Evolutionary conservation across 2,888 invertebrate species (phyloP).

Genomic region (Meteorus cinctellus): DNA sequence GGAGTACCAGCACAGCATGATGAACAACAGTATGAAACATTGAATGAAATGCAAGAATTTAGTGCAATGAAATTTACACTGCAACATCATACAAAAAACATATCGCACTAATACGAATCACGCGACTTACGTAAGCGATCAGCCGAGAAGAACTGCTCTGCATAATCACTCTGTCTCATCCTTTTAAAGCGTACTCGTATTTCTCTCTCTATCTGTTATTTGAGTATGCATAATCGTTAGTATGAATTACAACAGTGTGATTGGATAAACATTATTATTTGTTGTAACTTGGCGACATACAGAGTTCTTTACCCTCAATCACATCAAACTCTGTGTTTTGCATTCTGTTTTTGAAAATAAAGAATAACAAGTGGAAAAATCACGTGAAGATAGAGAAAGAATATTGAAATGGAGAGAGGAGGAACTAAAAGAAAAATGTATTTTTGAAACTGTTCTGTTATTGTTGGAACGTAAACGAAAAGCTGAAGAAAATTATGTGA

Average conservation of each 20-base stretch:
- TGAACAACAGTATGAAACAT: background rate
- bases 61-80: background rate
- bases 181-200: background rate
- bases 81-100: background rate
- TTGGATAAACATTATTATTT: background rate
- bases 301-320: constrained; percentile 19
- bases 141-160: constrained; percentile 40
- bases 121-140: constrained; percentile 46
- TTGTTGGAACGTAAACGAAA: background rate
- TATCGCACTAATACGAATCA: constrained; percentile 39
- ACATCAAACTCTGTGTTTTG: background rate
- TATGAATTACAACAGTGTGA: background rate
- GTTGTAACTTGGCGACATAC: background rate
- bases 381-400: background rate
- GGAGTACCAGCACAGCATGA: too few relatives aligned
- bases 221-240: background rate
- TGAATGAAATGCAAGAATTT: background rate
- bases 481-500: background rate
- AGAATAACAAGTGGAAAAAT: constrained; percentile 15
- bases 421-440: background rate
- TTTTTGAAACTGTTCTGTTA: constrained; percentile 20
- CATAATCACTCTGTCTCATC: constrained; percentile 38
- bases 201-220: constrained; percentile 9
- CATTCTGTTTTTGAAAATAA: constrained; percentile 2
- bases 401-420: constrained; percentile 4